Percentiles rank a stretch among this genome's conserved stretches.
phyloP scores from a whole-genome alignment of 2,797 vertebrate species.

The Centropyge bicolor region DNA sequence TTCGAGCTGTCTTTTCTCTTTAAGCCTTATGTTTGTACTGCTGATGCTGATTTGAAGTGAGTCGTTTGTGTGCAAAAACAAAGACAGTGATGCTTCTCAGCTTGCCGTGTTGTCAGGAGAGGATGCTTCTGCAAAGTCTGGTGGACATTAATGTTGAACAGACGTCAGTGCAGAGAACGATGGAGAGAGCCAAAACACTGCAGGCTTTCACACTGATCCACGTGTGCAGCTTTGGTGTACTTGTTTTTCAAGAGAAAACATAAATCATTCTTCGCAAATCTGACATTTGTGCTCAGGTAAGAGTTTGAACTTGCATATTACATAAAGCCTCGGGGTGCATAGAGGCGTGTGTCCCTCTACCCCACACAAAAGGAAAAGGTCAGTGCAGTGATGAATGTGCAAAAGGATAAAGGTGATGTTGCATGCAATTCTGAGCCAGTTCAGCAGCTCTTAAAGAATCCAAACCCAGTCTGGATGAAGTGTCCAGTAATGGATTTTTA shows the following conservation, averaged over 20 bases:
- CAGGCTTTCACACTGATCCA: not conserved
- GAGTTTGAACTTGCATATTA: conserved; percentile 31
- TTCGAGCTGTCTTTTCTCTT: conserved; percentile 1
- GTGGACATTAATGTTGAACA: conserved; percentile 30
- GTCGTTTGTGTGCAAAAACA: conserved; percentile 27
- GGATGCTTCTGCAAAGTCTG: conserved; percentile 29
- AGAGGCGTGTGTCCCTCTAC: conserved; percentile 45
- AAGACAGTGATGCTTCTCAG: conserved; percentile 32
- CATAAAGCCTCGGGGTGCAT: conserved; percentile 55
- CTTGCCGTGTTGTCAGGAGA: conserved; percentile 36
- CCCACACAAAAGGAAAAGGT: conserved; percentile 69
- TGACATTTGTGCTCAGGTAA: conserved; percentile 59
- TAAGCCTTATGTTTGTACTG: conserved; percentile 20
- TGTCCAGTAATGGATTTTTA: not conserved
- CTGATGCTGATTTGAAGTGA: conserved; percentile 57
- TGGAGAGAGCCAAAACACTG: not conserved
- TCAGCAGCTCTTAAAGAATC: not conserved
- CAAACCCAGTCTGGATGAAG: not conserved
- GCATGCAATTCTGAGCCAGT: conserved; percentile 7
- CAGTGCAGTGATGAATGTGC: conserved; percentile 66
- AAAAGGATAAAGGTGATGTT: conserved; percentile 31
- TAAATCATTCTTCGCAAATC: conserved; percentile 25
- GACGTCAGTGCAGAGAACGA: conserved; percentile 35
- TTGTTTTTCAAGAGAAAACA: conserved; percentile 26
- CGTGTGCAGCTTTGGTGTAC: not conserved